phyloP scores from a whole-genome alignment of 2,113 vertebrate genomes.

The Cochlearius cochlearius region DNA sequence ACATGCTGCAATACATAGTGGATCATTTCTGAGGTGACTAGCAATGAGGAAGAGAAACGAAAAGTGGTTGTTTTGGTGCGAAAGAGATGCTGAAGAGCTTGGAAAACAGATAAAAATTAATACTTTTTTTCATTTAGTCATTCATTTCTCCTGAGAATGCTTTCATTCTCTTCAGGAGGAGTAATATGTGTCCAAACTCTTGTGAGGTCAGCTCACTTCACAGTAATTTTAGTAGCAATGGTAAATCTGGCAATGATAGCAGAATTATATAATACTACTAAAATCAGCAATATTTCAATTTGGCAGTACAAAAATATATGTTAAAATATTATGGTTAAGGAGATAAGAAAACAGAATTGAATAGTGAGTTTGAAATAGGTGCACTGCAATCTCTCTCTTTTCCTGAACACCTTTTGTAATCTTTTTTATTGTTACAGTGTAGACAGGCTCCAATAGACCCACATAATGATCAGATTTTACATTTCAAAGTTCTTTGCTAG shows the following conservation, averaged over 20 bases:
- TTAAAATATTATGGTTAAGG: constrained; percentile 45
- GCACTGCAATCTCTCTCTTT: neutral
- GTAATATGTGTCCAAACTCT: neutral
- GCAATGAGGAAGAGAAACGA: neutral
- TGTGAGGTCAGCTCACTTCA: neutral
- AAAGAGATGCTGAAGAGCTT: neutral
- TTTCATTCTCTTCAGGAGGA: neutral
- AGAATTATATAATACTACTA: neutral
- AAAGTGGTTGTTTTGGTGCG: neutral
- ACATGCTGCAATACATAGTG: neutral
- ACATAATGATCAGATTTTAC: constrained; percentile 36
- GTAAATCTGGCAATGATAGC: neutral
- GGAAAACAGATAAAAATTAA: neutral
- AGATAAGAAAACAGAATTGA: constrained; percentile 38
- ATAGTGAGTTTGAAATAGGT: neutral
- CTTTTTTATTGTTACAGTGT: constrained; percentile 18
- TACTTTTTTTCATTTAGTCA: neutral
- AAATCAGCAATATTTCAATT: constrained; percentile 27
- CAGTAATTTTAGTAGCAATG: constrained; percentile 11
- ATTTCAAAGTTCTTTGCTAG: constrained; percentile 31
- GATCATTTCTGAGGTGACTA: neutral
- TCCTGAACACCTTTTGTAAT: constrained; percentile 36
- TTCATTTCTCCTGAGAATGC: neutral
- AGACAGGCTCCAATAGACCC: constrained; percentile 10
- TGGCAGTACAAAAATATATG: neutral